These are phyloP conservation scores for Ranitomeya imitator DNA, from an alignment of 2,113 vertebrate species.

Conservation along the genomic window DNA sequence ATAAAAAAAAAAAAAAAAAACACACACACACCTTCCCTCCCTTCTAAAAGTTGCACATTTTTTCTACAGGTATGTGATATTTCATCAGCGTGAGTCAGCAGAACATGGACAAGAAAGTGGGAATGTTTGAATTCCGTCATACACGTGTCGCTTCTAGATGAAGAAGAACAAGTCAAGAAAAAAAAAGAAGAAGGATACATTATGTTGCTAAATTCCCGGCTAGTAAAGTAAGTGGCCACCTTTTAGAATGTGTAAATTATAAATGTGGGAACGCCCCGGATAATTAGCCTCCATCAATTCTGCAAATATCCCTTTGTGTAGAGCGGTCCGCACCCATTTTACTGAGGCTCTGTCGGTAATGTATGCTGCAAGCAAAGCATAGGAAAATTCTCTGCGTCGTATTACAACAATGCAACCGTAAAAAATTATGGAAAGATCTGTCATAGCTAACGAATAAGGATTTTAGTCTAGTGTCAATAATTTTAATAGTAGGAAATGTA, in stretches of 20 bases:
- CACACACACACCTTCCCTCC: too few relatives aligned
- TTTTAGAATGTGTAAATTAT: constrained; percentile 47
- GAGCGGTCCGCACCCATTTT: not conserved
- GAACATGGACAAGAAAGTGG: constrained; percentile 33
- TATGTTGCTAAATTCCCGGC: not conserved
- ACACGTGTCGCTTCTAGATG: constrained; percentile 66
- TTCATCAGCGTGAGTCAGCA: not conserved
- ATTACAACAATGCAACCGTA: too few relatives aligned
- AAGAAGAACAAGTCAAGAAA: constrained; percentile 59
- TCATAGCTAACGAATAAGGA: too few relatives aligned
- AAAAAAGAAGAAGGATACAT: constrained; percentile 44
- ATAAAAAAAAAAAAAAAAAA: too few relatives aligned
- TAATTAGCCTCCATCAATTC: not conserved
- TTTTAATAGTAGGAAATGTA: too few relatives aligned
- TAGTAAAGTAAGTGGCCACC: not conserved
- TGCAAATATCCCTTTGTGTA: not conserved
- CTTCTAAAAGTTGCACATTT: not conserved
- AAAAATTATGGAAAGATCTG: too few relatives aligned
- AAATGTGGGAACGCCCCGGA: not conserved
- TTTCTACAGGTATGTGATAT: not conserved
- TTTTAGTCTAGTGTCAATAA: too few relatives aligned
- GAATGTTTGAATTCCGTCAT: constrained; percentile 61
- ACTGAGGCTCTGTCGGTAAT: not conserved
- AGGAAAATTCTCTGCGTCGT: not conserved
- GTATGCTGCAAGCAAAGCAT: not conserved